phyloP scores from a whole-genome alignment of 1,140 invertebrate genomes.

The Drosophila seguyi region DNA sequence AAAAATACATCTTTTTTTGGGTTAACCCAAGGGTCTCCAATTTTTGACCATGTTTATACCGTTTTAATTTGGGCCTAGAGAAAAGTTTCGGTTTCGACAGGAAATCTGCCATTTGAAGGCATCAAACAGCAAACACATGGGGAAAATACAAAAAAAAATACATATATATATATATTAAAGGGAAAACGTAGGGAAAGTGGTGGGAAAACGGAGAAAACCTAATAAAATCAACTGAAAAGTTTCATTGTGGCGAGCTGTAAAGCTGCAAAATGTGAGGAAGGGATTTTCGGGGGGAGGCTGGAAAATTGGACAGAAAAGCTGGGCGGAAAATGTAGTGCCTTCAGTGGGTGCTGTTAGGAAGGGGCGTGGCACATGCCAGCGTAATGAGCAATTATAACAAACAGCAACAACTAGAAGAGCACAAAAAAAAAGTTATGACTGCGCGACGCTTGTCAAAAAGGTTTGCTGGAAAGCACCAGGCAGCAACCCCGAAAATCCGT shows the following conservation, averaged over 20 bases:
- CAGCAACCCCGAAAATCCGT: background rate
- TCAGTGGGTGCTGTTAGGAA: too few relatives aligned
- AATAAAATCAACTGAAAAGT: conserved; percentile 64
- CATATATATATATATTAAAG: conserved; percentile 22
- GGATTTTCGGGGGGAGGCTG: background rate
- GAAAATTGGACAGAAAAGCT: background rate
- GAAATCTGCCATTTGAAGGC: conserved; percentile 74
- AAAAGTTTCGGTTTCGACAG: conserved; percentile 50
- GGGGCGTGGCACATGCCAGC: conserved; percentile 58
- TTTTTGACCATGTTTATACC: conserved; percentile 57
- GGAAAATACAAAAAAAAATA: conserved; percentile 15
- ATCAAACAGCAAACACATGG: conserved; percentile 69
- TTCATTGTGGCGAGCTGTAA: conserved; percentile 80
- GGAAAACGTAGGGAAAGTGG: conserved; percentile 18
- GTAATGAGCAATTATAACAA: conserved; percentile 58
- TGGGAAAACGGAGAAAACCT: conserved; percentile 36
- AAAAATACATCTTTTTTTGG: background rate
- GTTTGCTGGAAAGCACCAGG: conserved; percentile 35
- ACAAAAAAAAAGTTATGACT: conserved; percentile 74
- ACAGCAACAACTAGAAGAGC: conserved; percentile 54
- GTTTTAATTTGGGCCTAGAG: conserved; percentile 60
- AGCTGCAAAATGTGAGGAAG: conserved; percentile 54
- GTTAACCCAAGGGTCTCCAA: conserved; percentile 6
- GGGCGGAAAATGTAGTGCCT: background rate
- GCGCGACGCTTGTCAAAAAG: conserved; percentile 76